Evolutionary conservation across 2,888 invertebrate genomes (phyloP).

Genomic region (Acrocyrtus sp.): DNA sequence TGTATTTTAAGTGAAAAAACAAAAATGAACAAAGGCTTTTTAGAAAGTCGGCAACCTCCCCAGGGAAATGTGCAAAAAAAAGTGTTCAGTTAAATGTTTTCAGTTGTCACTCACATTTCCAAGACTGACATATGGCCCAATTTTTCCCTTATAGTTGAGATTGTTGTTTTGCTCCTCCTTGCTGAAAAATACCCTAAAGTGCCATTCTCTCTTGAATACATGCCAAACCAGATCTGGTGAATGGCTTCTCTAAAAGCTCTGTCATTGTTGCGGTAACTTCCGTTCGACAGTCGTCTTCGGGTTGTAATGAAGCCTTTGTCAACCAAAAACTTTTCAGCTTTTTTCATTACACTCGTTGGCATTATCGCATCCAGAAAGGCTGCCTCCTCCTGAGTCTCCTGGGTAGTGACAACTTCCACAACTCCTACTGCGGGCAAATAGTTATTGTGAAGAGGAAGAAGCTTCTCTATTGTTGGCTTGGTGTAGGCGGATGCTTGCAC

Average conservation of each 20-base stretch:
- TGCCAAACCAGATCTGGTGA: slow-evolving; percentile 70
- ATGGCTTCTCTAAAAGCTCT: slow-evolving; percentile 68
- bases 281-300: slow-evolving; percentile 48
- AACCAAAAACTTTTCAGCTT: slow-evolving; percentile 75
- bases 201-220: slow-evolving; percentile 83
- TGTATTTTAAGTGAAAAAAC: no score
- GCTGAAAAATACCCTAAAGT: slow-evolving; percentile 83
- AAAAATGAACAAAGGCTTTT: slow-evolving; percentile 10
- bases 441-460: slow-evolving; percentile 83
- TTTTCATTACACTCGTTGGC: slow-evolving; percentile 78
- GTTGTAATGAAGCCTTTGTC: slow-evolving; percentile 68
- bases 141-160: slow-evolving; percentile 80
- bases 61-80: neutral
- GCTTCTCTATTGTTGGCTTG: slow-evolving; percentile 79
- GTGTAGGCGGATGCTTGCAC: slow-evolving; percentile 74
- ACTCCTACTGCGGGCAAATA: slow-evolving; percentile 79
- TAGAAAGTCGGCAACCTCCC: no score
- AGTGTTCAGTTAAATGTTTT: neutral
- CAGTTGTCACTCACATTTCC: slow-evolving; percentile 50
- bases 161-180: slow-evolving; percentile 78
- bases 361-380: slow-evolving; percentile 82
- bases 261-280: slow-evolving; percentile 48
- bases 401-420: slow-evolving; percentile 80
- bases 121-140: slow-evolving; percentile 46
- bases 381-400: slow-evolving; percentile 80